phyloP scores from a whole-genome alignment of 2,888 invertebrate genomes.

The Drosophila greeni region DNA sequence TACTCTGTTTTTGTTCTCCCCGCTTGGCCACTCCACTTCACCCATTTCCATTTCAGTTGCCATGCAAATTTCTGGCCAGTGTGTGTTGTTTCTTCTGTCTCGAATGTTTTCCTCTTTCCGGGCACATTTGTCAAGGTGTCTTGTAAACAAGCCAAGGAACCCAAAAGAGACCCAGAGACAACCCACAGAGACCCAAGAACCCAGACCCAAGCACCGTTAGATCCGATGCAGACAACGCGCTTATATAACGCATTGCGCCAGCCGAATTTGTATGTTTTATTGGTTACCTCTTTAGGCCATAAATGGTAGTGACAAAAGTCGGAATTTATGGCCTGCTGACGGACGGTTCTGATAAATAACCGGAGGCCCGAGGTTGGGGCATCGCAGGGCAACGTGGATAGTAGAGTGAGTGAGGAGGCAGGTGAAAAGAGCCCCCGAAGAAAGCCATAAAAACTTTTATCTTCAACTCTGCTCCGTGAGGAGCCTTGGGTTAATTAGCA shows the following conservation, averaged over 20 bases:
- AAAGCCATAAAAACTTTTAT: conserved; percentile 34
- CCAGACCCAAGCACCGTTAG: conserved; percentile 57
- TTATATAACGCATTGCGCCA: conserved; percentile 41
- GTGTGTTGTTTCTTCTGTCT: conserved; percentile 28
- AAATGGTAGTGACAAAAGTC: conserved; percentile 55
- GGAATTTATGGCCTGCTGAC: conserved; percentile 49
- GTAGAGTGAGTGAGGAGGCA: neutral
- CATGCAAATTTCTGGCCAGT: conserved; percentile 57
- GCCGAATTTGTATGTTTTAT: conserved; percentile 63
- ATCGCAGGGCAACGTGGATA: neutral
- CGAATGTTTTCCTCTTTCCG: conserved; percentile 56
- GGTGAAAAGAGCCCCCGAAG: conserved; percentile 25
- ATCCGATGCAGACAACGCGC: conserved; percentile 35
- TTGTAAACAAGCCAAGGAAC: conserved; percentile 55
- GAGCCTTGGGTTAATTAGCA: conserved; percentile 35
- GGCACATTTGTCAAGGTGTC: conserved; percentile 67
- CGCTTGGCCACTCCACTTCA: neutral
- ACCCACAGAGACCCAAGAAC: conserved; percentile 19
- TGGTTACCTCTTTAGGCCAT: conserved; percentile 45
- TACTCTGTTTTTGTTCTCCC: conserved; percentile 19
- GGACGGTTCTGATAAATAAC: conserved; percentile 68
- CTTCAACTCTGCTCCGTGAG: conserved; percentile 10
- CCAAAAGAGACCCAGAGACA: conserved; percentile 8
- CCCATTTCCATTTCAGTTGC: conserved; percentile 51
- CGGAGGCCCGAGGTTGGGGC: conserved; percentile 15